Evolutionary conservation across 1,140 invertebrate species (phyloP), one percentile per base, ranked within the genome.

Genomic region (Neodiprion pinetum): DNA sequence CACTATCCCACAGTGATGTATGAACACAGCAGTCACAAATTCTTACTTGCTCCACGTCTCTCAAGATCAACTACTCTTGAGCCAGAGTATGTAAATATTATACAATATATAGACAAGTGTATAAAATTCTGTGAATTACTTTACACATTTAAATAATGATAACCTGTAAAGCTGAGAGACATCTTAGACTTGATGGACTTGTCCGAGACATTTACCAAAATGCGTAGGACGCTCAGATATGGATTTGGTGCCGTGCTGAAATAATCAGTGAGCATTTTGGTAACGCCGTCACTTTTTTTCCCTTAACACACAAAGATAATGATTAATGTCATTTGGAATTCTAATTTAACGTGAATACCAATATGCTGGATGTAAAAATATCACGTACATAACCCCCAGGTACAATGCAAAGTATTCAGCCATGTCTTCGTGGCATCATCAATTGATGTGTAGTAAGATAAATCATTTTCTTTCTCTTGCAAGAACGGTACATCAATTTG

Each of bases 131-230:
- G 49, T 74, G 70, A 72, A 76, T 71, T 48, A 67, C 48, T 73
- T 74, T 66, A 78, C 77, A 72, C 74, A 70, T 74, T 77, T 75
- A 74, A 9, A 73, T 65, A 49, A 75, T 47, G 65, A 72, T 77
- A 82, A 90, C 89, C 83, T 84, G 90, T 87, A 72, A 85, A 83
- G 9, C 91, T 85, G 65, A 93, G 81, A 48, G 90, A 91, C 74
- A 78, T 76, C 69, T 89, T 92, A n/a, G 80, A 84, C 82, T 92
- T 92, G 4, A 89, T 81, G 76, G 88, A 85, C 72, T 89, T 86
- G 80, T 92, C 91, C n/a, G 86, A 81, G 49, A 88, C 89, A 77
- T 92, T 92, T 67, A 90, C 90, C 70, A 92, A 83, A 67, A 93
- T 81, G 75, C 88, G 85, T 1, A 93, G 74, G 14, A 88, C 87